Evolutionary conservation across 1,140 invertebrate species (phyloP), one percentile per base, ranked within the genome.

Genomic region (Brachionus manjavacas): DNA sequence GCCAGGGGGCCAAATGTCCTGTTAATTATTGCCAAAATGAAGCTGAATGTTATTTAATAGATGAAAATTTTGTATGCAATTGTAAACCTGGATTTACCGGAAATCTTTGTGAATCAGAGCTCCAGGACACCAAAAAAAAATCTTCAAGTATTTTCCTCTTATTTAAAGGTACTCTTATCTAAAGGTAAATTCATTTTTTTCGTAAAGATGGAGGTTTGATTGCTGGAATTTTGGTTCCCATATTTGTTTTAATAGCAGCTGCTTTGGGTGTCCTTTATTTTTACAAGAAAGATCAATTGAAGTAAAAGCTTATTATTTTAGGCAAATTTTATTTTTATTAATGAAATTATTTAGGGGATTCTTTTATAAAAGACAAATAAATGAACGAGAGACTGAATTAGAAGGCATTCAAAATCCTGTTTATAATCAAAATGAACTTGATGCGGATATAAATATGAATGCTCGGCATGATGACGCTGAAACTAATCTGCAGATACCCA

Each of bases 1-100:
- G 41, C 11, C 14, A 1, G 9, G 46, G 72, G 4, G 3, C 16
- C 9, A 74, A 39, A 41, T 76, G 72, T 49, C 39, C 72, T 12
- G 28, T 35, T 9, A 35, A 76, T 76, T 76, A 49, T 76, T 76
- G 72, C 49, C 20, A 23, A 76, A 76, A 76, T 76, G 72, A 49
- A 25, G 72, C 20, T 25, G 72, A 49, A 0, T 76, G 72, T 25
- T 49, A 35, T 76, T 7, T 49, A 14, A 11, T 12, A 6, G 52
- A 76, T 49, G 25, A 76, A 43, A 25, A 46, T 12, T 49, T 49
- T 49, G 7, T 3, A 4, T 76, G 72, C 28, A 28, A 28, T 14
- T 76, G 72, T 76, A 49, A 28, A 14, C 72, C 72, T 6, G 43
- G 43, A 49, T 76, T 25, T 49, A 76, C 43, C 12, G 72, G 72